Evolutionary conservation across 2,888 invertebrate genomes (phyloP).

Genomic region (Sturmia bella): DNA sequence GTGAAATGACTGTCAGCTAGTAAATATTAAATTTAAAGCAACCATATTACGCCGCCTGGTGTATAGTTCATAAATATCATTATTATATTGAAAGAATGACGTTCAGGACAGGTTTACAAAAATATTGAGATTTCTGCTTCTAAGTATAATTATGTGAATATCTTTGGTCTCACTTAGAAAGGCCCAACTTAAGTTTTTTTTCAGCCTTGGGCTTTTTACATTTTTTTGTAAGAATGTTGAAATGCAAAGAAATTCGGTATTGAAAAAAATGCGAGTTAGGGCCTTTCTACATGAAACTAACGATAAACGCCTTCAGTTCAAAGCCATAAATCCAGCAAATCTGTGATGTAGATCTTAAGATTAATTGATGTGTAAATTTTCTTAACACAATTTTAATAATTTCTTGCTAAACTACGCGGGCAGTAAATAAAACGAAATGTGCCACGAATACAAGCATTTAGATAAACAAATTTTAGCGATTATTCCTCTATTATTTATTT

Average conservation of each 20-base stretch:
- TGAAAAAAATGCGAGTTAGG: too few relatives aligned
- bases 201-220: too few relatives aligned
- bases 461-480: too few relatives aligned
- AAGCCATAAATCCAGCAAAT: constrained; percentile 46
- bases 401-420: constrained; percentile 40
- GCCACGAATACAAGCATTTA: too few relatives aligned
- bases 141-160: not conserved
- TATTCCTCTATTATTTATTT: too few relatives aligned
- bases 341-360: constrained; percentile 66
- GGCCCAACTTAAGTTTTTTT: too few relatives aligned
- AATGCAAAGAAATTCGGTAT: too few relatives aligned
- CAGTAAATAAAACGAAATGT: too few relatives aligned
- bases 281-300: too few relatives aligned
- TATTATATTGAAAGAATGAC: constrained; percentile 58
- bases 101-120: constrained; percentile 47
- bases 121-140: constrained; percentile 25
- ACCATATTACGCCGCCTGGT: constrained; percentile 34
- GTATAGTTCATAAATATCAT: constrained; percentile 60
- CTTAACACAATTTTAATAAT: constrained; percentile 65
- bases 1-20: too few relatives aligned
- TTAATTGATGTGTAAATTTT: constrained; percentile 64
- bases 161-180: too few relatives aligned
- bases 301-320: constrained; percentile 29
- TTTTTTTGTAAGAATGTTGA: too few relatives aligned
- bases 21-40: constrained; percentile 7